Percentiles rank a stretch among this genome's conserved stretches.
phyloP scores from a whole-genome alignment of 2,888 invertebrate species.

The Xestia ashworthii region DNA sequence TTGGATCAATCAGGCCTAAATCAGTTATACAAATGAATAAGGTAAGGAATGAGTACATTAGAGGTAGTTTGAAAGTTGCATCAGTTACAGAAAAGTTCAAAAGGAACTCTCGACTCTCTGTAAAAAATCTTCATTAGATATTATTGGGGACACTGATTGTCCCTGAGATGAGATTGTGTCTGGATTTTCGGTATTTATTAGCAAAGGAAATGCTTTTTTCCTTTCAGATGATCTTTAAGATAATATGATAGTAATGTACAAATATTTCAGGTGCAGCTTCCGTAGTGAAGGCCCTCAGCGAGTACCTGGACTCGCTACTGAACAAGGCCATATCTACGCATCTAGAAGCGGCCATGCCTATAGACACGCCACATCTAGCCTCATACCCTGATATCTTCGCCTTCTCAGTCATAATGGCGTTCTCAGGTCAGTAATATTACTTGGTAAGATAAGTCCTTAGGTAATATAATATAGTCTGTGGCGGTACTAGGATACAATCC shows the following conservation, averaged over 20 bases:
- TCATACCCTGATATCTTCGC: conserved; percentile 95
- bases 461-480: no score
- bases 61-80: no score
- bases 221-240: background rate
- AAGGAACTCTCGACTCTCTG: background rate
- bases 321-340: conserved; percentile 92
- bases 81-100: no score
- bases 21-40: no score
- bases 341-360: conserved; percentile 92
- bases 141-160: background rate
- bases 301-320: conserved; percentile 93
- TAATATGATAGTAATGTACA: background rate
- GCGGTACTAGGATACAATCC: no score
- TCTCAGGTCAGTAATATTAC: conserved; percentile 89
- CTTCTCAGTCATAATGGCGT: conserved; percentile 92
- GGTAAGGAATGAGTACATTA: no score
- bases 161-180: background rate
- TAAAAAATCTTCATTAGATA: background rate
- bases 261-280: conserved; percentile 93
- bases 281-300: conserved; percentile 95
- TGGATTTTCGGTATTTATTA: background rate
- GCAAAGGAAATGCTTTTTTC: background rate
- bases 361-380: conserved; percentile 92
- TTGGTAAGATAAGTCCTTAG: background rate
- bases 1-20: no score